phyloP scores from a whole-genome alignment of 2,797 vertebrate genomes.

The Brotula barbata region DNA sequence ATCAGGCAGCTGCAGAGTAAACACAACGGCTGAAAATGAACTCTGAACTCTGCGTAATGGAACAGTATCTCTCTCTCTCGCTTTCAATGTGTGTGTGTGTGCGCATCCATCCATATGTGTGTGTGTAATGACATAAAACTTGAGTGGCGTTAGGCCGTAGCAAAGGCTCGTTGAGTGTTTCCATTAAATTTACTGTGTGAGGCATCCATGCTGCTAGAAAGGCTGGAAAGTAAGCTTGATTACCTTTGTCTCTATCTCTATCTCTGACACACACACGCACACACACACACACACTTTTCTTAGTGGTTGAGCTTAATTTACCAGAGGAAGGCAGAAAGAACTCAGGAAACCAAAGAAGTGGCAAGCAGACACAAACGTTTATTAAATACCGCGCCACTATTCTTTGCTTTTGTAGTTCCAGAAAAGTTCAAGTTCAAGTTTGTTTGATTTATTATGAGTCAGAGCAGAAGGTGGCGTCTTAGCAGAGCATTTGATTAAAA shows the following conservation, averaged over 20 bases:
- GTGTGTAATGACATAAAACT: constrained; percentile 42
- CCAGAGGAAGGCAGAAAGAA: constrained; percentile 17
- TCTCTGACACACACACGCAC: too few relatives aligned
- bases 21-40: constrained; percentile 64
- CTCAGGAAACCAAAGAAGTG: constrained; percentile 6
- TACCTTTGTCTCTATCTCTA: constrained; percentile 40
- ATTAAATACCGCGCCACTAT: constrained; percentile 41
- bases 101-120: constrained; percentile 31
- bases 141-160: constrained; percentile 55
- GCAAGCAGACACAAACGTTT: constrained; percentile 44
- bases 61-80: constrained; percentile 43
- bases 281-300: constrained; percentile 21
- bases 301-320: constrained; percentile 58
- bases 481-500: constrained; percentile 40
- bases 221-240: constrained; percentile 43
- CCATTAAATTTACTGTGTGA: constrained; percentile 46
- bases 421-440: constrained; percentile 18
- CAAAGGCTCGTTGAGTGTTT: constrained; percentile 55
- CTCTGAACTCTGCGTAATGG: constrained; percentile 48
- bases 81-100: constrained; percentile 31
- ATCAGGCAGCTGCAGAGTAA: constrained; percentile 58
- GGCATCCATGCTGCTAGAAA: constrained; percentile 24
- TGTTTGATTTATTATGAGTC: constrained; percentile 33
- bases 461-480: constrained; percentile 37
- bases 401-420: constrained; percentile 40